These are phyloP conservation scores for Pachliopta kotzebuea DNA, from an alignment of 2,888 invertebrate species.

Conservation along the genomic window DNA sequence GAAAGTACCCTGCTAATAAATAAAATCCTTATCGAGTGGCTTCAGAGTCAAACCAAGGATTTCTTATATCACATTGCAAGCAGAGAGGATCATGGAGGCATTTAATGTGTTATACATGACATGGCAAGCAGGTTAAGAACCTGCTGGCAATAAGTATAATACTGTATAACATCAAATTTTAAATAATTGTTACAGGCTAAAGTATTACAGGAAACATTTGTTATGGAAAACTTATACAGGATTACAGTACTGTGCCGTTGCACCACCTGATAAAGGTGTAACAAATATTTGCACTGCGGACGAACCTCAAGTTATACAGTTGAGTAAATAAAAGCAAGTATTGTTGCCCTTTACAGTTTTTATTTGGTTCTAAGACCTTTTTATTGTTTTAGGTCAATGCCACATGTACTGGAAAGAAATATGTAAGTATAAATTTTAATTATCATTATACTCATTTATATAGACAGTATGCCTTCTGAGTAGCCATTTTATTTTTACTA, in stretches of 20 bases:
- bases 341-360: neutral
- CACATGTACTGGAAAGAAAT: conserved; percentile 70
- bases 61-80: too few species aligned
- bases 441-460: too few species aligned
- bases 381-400: conserved; percentile 59
- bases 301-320: conserved; percentile 89
- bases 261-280: conserved; percentile 85
- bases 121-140: neutral
- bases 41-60: too few species aligned
- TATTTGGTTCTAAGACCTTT: conserved; percentile 38
- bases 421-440: conserved; percentile 57
- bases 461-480: too few species aligned
- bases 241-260: conserved; percentile 91
- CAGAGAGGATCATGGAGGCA: too few species aligned
- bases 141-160: neutral
- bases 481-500: too few species aligned
- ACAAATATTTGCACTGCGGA: conserved; percentile 81
- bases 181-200: conserved; percentile 74
- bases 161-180: neutral
- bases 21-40: too few species aligned
- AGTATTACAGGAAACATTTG: conserved; percentile 87
- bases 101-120: too few species aligned
- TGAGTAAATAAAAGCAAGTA: conserved; percentile 41
- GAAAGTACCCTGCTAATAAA: too few species aligned
- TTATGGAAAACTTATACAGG: conserved; percentile 94